Evolutionary conservation across 2,888 invertebrate species (phyloP).

Genomic region (Busseola fusca): DNA sequence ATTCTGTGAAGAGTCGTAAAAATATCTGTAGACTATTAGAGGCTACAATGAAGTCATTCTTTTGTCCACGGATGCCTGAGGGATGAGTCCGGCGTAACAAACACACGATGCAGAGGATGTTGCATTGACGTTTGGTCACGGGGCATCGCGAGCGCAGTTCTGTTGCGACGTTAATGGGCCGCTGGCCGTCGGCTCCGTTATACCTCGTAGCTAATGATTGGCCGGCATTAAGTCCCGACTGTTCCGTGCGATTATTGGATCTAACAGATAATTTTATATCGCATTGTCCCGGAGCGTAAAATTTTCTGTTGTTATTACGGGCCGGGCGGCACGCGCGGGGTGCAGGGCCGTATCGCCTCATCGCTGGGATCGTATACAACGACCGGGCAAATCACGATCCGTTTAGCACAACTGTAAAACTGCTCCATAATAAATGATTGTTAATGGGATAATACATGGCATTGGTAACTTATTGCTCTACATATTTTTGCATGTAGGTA

Average conservation of each 20-base stretch:
- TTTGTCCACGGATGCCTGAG: conserved; percentile 82
- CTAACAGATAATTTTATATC: conserved; percentile 89
- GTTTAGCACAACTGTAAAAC: conserved; percentile 68
- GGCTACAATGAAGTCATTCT: conserved; percentile 86
- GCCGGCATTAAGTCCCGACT: conserved; percentile 88
- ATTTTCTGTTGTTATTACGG: conserved; percentile 88
- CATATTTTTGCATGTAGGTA: conserved; percentile 20
- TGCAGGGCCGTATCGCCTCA: conserved; percentile 71
- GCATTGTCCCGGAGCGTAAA: conserved; percentile 89
- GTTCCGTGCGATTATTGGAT: conserved; percentile 89
- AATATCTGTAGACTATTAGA: conserved; percentile 71
- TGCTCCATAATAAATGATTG: conserved; percentile 53
- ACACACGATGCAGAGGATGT: conserved; percentile 73
- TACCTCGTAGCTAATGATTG: conserved; percentile 89
- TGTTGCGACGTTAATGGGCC: conserved; percentile 77
- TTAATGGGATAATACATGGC: conserved; percentile 51
- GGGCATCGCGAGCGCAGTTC: conserved; percentile 77
- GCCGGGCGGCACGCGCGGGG: conserved; percentile 74
- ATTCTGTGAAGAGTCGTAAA: conserved; percentile 77
- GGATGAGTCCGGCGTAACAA: conserved; percentile 76
- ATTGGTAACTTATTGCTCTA: conserved; percentile 15
- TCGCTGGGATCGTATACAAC: conserved; percentile 72
- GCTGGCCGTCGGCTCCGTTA: conserved; percentile 86
- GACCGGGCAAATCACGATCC: conserved; percentile 75
- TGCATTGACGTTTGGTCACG: conserved; percentile 89